Conservation (phyloP, 1,140 invertebrate genomes). For the Pogonognathellus flavescens region DNA sequence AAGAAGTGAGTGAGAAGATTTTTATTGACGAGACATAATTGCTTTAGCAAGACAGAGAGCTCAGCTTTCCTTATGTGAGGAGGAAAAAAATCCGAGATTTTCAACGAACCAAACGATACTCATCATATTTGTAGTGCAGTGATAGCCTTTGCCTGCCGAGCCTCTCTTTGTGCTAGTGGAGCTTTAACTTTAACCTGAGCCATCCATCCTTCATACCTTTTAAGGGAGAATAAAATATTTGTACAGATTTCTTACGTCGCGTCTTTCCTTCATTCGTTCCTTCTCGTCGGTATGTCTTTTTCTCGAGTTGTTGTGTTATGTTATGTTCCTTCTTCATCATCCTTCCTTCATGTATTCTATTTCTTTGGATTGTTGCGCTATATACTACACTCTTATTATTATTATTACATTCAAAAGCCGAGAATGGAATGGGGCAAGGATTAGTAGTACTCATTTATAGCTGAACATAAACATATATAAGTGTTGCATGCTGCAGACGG, state of each 20-base stretch:
- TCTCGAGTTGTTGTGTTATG: too few relatives aligned
- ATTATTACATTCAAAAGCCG: too few relatives aligned
- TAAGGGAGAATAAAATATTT: conserved; percentile 50
- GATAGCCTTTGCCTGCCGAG: not conserved
- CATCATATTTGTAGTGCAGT: not conserved
- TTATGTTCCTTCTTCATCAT: too few relatives aligned
- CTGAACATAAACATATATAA: too few relatives aligned
- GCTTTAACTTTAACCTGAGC: not conserved
- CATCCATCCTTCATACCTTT: conserved; percentile 30
- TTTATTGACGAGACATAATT: conserved; percentile 50
- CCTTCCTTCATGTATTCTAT: too few relatives aligned
- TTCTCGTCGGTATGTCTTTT: too few relatives aligned
- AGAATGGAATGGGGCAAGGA: too few relatives aligned
- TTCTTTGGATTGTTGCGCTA: too few relatives aligned
- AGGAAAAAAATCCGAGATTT: not conserved
- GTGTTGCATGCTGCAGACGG: too few relatives aligned
- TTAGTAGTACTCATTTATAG: too few relatives aligned
- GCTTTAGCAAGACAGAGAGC: conserved; percentile 23
- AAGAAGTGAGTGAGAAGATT: conserved; percentile 40
- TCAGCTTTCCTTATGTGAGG: conserved; percentile 37
- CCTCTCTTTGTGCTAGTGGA: not conserved
- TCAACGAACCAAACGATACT: conserved; percentile 15
- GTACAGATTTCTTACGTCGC: conserved; percentile 15
- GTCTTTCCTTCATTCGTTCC: not conserved
- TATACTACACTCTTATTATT: too few relatives aligned